phyloP scores from a whole-genome alignment of 1,140 invertebrate species.

The Solenopsis invicta region DNA sequence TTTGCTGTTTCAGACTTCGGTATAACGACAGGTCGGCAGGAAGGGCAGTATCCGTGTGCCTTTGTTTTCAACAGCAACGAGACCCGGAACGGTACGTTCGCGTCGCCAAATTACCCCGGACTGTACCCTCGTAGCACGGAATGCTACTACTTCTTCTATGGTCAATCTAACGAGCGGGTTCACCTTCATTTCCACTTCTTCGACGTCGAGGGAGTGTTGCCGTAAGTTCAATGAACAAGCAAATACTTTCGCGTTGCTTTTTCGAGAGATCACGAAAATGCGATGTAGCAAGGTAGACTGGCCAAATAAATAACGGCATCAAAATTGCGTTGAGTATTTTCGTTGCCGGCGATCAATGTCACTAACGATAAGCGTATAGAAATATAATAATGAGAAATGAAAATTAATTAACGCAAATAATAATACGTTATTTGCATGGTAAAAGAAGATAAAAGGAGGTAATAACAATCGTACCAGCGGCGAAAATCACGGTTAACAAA shows the following conservation, averaged over 20 bases:
- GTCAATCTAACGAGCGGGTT: conserved; percentile 92
- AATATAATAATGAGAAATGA: conserved; percentile 51
- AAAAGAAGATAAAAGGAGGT: conserved; percentile 43
- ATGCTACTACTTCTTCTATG: conserved; percentile 98
- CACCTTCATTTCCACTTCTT: conserved; percentile 96
- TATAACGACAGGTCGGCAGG: conserved; percentile 92
- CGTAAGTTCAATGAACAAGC: conserved; percentile 89
- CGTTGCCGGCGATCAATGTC: background rate
- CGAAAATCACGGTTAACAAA: conserved; percentile 36
- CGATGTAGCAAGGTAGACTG: background rate
- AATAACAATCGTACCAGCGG: background rate
- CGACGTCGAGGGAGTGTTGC: conserved; percentile 96
- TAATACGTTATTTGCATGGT: conserved; percentile 30
- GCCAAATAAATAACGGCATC: background rate
- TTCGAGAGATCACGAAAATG: background rate
- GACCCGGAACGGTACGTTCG: conserved; percentile 93
- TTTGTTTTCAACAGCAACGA: conserved; percentile 94
- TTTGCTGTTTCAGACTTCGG: conserved; percentile 90
- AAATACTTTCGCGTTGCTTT: background rate
- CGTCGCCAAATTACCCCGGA: conserved; percentile 97
- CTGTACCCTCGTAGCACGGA: conserved; percentile 96
- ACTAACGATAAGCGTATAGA: background rate
- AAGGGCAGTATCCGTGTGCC: conserved; percentile 92
- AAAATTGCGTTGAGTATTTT: conserved; percentile 12
- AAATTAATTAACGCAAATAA: conserved; percentile 54